Conservation (phyloP, 1,140 invertebrate species). For the Triops cancriformis region DNA sequence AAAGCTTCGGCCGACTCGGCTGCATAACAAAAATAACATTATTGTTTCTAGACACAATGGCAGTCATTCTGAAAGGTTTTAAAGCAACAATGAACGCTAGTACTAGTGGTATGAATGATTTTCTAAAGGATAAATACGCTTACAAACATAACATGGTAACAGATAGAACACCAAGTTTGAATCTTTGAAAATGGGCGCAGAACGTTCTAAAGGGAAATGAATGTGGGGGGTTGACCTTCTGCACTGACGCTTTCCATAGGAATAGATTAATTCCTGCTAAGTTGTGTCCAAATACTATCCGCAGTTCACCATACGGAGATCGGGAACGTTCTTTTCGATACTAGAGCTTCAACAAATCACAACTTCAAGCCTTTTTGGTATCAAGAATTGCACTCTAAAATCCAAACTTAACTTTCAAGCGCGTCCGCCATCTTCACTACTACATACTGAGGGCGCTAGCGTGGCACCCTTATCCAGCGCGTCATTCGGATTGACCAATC, state of each 20-base stretch:
- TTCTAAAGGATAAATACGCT: slow-evolving; percentile 32
- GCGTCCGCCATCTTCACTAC: slow-evolving; percentile 59
- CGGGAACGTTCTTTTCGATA: background rate
- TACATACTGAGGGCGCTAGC: slow-evolving; percentile 3
- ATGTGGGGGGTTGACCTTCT: slow-evolving; percentile 6
- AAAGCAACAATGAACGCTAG: slow-evolving; percentile 33
- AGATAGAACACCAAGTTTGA: background rate
- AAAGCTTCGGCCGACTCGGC: slow-evolving; percentile 46
- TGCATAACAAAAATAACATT: slow-evolving; percentile 32
- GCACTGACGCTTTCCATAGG: background rate
- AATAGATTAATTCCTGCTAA: slow-evolving; percentile 3
- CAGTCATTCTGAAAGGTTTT: slow-evolving; percentile 48
- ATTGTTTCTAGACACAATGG: slow-evolving; percentile 32
- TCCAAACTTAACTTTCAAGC: slow-evolving; percentile 57
- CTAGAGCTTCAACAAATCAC: background rate
- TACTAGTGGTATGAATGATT: background rate
- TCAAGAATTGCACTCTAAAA: background rate
- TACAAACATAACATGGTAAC: background rate
- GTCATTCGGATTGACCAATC: background rate
- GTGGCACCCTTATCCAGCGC: slow-evolving; percentile 8
- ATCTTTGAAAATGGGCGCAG: slow-evolving; percentile 15
- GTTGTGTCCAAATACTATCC: background rate
- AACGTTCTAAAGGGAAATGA: background rate
- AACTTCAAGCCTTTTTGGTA: slow-evolving; percentile 5
- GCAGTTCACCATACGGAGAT: background rate